These are phyloP conservation scores for Lithophane semibrunnea DNA, from an alignment of 2,888 invertebrate genomes.

Conservation along the genomic window DNA sequence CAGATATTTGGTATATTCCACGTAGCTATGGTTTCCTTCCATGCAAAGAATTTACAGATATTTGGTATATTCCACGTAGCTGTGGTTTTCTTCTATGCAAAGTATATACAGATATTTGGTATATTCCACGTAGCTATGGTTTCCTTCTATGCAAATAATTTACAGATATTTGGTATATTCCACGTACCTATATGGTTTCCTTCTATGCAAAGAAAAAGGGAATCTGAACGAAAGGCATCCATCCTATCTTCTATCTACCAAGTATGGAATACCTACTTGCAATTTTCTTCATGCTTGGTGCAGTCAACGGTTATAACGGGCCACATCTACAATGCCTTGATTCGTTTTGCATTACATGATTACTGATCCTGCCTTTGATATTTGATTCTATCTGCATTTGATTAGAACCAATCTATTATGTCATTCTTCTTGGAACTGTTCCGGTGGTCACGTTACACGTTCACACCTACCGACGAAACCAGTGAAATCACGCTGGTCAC, in stretches of 20 bases:
- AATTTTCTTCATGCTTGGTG: not conserved
- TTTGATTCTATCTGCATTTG: slow-evolving; percentile 32
- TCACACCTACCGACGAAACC: slow-evolving; percentile 49
- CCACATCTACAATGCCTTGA: not conserved
- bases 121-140: not conserved
- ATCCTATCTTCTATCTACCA: not conserved
- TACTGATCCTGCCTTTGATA: slow-evolving; percentile 25
- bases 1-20: slow-evolving; percentile 2
- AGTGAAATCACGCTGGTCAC: slow-evolving; percentile 69
- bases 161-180: slow-evolving; percentile 4
- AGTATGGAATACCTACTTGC: not conserved
- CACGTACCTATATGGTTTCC: not conserved
- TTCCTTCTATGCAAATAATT: not conserved
- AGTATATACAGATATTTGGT: not conserved
- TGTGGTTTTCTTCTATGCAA: not conserved
- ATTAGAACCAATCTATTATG: slow-evolving; percentile 30
- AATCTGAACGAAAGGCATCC: not conserved
- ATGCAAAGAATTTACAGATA: not conserved
- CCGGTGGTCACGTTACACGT: slow-evolving; percentile 47
- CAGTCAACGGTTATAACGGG: not conserved
- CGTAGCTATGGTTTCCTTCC: not conserved
- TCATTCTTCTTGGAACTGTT: slow-evolving; percentile 44
- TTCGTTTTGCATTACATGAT: not conserved
- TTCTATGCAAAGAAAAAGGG: not conserved
- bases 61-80: not conserved